Evolutionary conservation across 2,113 vertebrate genomes (phyloP), one percentile per base, ranked within the genome.

Genomic region (Manacus vitellinus): DNA sequence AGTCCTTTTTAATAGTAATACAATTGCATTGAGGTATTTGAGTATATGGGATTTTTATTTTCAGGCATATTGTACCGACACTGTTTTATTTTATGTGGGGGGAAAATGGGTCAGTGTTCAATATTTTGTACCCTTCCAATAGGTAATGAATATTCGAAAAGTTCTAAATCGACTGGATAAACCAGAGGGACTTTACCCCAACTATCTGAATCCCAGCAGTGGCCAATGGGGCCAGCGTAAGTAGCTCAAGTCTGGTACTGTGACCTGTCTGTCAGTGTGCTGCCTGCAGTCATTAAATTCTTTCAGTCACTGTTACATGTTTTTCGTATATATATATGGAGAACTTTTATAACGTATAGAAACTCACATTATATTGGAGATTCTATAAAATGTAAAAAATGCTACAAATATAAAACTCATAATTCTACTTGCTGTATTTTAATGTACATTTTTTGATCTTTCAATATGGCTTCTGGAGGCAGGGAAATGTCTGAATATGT

Each of bases 171-270:
- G 98, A 25, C 97, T 99, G 98, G 99, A 99, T 95, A 99, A 99
- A 95, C 99, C 99, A 37, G 98, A 99, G 95, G 99, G 99, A 18
- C 98, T 99, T 80, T 99, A 99, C 83, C 99, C 99, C 54, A 99
- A 99, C 98, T 99, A 99, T 86, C 98, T 99, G 97, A 99, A 99
- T 97, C 99, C 99, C 74, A 99, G 99, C 98, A 99, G 99, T 63
- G 99, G 99, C 91, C 99, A 99, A 59, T 99, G 99, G 99, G 99
- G 99, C 63, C 99, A 99, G 75, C 99, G 99, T 99, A 98, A 99
- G 99, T 99, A 94, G 30, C 70, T 85, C 35, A 9, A 14, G 81
- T 91, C 41, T 51, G 41, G 19, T 63, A 16, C 43, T 74, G 0
- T 27, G 28, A 56, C 20, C 27, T 82, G 31, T 59, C 37, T 70